Conservation (phyloP, 2,888 invertebrate genomes). For the Trachelus stipa region DNA sequence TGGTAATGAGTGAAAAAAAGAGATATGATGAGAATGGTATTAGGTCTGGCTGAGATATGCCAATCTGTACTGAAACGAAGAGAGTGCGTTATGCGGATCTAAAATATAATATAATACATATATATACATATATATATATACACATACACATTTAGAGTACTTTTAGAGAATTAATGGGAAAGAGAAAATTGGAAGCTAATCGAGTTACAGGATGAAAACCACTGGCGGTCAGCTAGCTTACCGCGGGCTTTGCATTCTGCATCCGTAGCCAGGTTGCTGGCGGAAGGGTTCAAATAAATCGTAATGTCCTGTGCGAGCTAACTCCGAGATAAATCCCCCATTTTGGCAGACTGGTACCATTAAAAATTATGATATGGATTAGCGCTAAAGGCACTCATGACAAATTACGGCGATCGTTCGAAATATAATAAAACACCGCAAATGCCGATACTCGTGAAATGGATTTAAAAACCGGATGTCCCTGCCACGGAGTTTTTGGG, state of each 20-base stretch:
- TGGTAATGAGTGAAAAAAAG: neutral
- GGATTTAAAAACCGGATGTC: neutral
- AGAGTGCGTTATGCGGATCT: neutral
- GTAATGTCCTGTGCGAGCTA: constrained; percentile 39
- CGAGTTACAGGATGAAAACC: constrained; percentile 63
- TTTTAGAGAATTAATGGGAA: neutral
- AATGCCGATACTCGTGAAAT: too few relatives aligned
- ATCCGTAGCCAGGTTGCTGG: constrained; percentile 31
- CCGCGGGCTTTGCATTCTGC: constrained; percentile 53
- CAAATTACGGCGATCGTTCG: neutral
- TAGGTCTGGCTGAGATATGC: neutral
- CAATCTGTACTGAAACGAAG: neutral
- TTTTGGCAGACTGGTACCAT: neutral
- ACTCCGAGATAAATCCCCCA: constrained; percentile 23
- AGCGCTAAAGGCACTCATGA: neutral
- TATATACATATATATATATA: too few relatives aligned
- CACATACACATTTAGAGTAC: neutral
- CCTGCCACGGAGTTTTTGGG: too few relatives aligned
- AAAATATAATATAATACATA: neutral
- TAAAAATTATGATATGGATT: neutral
- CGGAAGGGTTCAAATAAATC: constrained; percentile 55
- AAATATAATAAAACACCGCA: neutral
- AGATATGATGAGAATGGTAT: neutral
- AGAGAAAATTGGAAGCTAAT: constrained; percentile 53
- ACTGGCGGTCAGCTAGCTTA: constrained; percentile 58